phyloP scores from a whole-genome alignment of 2,797 vertebrate species.

The Champsocephalus gunnari region DNA sequence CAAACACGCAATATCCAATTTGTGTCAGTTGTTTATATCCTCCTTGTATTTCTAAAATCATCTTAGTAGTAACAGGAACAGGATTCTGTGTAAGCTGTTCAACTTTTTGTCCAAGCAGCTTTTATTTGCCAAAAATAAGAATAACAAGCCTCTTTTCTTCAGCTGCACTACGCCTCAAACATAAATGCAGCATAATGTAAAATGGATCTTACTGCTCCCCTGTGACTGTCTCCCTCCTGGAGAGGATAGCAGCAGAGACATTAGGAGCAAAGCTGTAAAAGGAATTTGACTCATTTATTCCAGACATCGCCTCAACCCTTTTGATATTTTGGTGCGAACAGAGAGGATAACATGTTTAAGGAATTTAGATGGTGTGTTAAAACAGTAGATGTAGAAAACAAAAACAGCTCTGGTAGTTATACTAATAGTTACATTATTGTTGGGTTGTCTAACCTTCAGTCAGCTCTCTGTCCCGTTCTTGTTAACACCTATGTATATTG shows the following conservation, averaged over 20 bases:
- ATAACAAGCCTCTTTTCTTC: not conserved
- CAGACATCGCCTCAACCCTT: not conserved
- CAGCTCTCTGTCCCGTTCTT: too few species aligned
- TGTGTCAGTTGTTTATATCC: constrained; percentile 1
- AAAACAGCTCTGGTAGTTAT: not conserved
- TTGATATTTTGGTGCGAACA: not conserved
- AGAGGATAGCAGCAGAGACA: constrained; percentile 22
- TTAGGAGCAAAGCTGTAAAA: not conserved
- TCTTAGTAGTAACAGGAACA: too few species aligned
- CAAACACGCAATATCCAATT: not conserved
- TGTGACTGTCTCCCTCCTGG: constrained; percentile 12
- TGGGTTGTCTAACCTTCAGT: too few species aligned
- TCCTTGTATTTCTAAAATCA: not conserved
- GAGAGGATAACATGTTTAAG: not conserved
- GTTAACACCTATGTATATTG: too few species aligned
- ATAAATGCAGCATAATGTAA: constrained; percentile 33
- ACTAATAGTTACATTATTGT: not conserved
- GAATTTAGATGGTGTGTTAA: not conserved
- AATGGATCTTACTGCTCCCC: constrained; percentile 23
- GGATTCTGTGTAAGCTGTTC: not conserved
- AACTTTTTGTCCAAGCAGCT: not conserved
- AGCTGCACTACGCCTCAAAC: constrained; percentile 4
- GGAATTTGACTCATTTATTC: constrained; percentile 2
- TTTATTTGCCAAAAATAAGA: not conserved
- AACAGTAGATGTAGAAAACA: not conserved